These are phyloP conservation scores for Stenchaetothrips biformis DNA, from an alignment of 2,888 invertebrate genomes.

Conservation along the genomic window DNA sequence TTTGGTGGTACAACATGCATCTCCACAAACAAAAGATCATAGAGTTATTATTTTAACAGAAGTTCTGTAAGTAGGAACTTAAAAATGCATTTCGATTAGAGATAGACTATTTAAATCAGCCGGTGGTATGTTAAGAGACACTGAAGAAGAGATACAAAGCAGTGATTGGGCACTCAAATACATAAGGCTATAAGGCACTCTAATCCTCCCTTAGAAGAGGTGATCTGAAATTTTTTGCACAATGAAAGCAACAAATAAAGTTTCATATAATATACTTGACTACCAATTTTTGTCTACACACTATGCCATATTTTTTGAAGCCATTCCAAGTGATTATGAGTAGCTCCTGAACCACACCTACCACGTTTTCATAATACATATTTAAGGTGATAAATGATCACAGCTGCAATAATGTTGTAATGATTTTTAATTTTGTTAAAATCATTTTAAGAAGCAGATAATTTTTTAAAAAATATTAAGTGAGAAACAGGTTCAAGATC, in stretches of 20 bases:
- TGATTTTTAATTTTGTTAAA: no score
- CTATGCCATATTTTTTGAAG: background rate
- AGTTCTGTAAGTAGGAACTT: no score
- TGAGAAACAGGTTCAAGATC: background rate
- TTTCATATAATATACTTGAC: background rate
- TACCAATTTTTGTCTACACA: background rate
- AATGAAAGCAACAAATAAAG: background rate
- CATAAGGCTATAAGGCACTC: background rate
- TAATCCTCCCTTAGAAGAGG: background rate
- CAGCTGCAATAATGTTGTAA: no score
- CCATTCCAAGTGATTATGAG: background rate
- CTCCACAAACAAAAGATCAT: no score
- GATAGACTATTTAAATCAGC: no score
- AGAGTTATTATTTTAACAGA: no score
- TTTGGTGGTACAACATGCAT: no score
- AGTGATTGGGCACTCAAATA: background rate
- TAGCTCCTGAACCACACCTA: background rate
- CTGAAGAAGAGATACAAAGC: background rate
- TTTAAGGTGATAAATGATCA: no score
- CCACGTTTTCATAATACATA: no score
- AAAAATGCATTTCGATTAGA: no score
- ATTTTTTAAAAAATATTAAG: background rate
- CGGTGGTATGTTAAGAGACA: background rate
- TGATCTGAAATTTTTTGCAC: background rate
- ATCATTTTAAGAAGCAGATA: background rate